Conservation (phyloP, 2,888 invertebrate genomes). For the Pteria penguin region DNA sequence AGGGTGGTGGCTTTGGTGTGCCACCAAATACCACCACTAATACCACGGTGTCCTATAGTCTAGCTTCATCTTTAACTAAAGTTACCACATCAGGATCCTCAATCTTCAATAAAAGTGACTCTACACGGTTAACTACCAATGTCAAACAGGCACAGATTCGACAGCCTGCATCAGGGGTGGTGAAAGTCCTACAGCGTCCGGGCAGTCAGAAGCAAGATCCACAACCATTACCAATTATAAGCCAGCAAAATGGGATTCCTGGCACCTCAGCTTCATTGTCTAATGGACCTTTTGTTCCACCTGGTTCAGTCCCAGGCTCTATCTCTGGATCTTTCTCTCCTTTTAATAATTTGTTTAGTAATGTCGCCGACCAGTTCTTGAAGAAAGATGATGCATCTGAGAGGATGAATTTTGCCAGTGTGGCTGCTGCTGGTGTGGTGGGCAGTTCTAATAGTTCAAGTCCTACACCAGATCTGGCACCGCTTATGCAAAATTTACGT, state of each 20-base stretch:
- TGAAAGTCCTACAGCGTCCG: conserved; percentile 58
- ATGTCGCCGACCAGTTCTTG: conserved; percentile 82
- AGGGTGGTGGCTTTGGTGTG: conserved; percentile 52
- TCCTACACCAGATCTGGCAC: conserved; percentile 51
- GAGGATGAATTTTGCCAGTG: conserved; percentile 86
- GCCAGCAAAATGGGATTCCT: conserved; percentile 45
- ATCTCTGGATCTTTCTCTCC: conserved; percentile 89
- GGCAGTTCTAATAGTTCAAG: conserved; percentile 49
- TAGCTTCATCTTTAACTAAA: conserved; percentile 51
- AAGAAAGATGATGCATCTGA: conserved; percentile 78
- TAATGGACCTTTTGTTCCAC: conserved; percentile 48
- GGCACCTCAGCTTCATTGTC: conserved; percentile 30
- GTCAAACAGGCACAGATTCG: conserved; percentile 38
- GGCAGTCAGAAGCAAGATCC: conserved; percentile 55
- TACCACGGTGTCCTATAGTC: conserved; percentile 48
- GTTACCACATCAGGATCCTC: conserved; percentile 57
- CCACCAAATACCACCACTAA: conserved; percentile 54
- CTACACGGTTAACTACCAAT: conserved; percentile 23
- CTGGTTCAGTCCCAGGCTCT: conserved; percentile 37
- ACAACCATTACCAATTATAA: conserved; percentile 72
- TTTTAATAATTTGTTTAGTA: conserved; percentile 89
- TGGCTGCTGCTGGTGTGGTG: conserved; percentile 84
- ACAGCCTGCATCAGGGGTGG: conserved; percentile 48
- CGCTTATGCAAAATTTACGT: conserved; percentile 27
- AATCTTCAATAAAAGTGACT: conserved; percentile 54